These are phyloP conservation scores for Limnephilus lunatus DNA, from an alignment of 2,888 invertebrate genomes.

Conservation along the genomic window DNA sequence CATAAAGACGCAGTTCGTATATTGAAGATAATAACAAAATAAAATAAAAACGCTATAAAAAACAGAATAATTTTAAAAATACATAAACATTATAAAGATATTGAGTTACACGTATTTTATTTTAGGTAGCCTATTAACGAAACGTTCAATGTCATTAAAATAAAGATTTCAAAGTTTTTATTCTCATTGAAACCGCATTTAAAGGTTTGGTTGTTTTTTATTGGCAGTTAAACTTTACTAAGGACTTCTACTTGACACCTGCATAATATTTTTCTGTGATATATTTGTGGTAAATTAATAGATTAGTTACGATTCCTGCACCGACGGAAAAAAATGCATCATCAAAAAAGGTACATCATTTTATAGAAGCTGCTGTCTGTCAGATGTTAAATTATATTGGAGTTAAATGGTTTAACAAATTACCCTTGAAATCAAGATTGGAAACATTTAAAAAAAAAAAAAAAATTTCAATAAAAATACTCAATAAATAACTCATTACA, in stretches of 20 bases:
- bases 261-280: background rate
- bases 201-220: background rate
- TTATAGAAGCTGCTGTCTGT: too few species aligned
- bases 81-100: conserved; percentile 19
- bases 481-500: too few species aligned
- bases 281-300: background rate
- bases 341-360: background rate
- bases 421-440: too few species aligned
- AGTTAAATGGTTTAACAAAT: too few species aligned
- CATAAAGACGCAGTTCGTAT: conserved; percentile 14
- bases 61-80: background rate
- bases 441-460: too few species aligned
- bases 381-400: too few species aligned
- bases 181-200: background rate
- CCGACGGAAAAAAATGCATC: background rate
- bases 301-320: background rate
- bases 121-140: conserved; percentile 12
- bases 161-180: background rate
- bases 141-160: background rate
- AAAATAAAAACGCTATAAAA: background rate
- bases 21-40: conserved; percentile 30
- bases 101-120: background rate
- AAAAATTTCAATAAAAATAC: too few species aligned
- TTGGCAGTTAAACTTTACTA: background rate
- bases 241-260: background rate